Evolutionary conservation across 92 coral and sea anemone genomes (phyloP).

Genomic region (Heliopora coerulea): DNA sequence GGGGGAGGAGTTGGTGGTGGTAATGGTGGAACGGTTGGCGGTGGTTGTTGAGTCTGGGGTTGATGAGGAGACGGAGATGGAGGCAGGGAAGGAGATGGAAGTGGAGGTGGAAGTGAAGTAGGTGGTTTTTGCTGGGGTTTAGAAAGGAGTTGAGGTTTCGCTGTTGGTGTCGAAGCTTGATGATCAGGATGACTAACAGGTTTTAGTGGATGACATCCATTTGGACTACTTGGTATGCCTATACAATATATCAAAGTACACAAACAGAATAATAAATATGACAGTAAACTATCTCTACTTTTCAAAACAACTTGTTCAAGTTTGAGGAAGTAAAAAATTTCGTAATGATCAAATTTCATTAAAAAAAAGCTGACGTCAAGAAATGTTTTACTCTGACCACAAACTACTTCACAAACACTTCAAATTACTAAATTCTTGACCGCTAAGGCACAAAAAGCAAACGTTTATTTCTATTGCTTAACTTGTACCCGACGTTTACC

Average conservation of each 20-base stretch:
- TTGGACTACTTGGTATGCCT: conserved; percentile 16
- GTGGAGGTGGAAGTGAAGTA: conserved; percentile 20
- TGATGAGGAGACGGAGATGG: conserved; percentile 28
- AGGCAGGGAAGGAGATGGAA: conserved; percentile 51
- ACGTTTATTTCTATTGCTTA: too few relatives aligned
- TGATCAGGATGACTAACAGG: conserved; percentile 4
- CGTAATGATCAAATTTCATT: too few relatives aligned
- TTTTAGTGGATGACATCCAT: conserved; percentile 19
- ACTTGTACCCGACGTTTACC: too few relatives aligned
- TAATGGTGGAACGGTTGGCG: conserved; percentile 24
- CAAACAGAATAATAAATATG: too few relatives aligned
- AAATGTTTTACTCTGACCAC: too few relatives aligned
- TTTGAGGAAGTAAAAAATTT: too few relatives aligned
- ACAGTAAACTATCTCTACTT: too few relatives aligned
- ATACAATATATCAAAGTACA: neutral
- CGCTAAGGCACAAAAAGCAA: too few relatives aligned
- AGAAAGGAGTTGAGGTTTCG: conserved; percentile 42
- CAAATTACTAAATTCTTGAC: too few relatives aligned
- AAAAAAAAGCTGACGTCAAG: too few relatives aligned
- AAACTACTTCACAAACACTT: too few relatives aligned
- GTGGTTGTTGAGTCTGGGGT: conserved; percentile 24
- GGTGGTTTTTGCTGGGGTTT: conserved; percentile 8
- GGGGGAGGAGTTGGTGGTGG: conserved; percentile 7
- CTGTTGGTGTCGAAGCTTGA: conserved; percentile 17
- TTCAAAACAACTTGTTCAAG: too few relatives aligned